phyloP scores from a whole-genome alignment of 2,797 vertebrate species.

The Threskiornis aethiopicus region DNA sequence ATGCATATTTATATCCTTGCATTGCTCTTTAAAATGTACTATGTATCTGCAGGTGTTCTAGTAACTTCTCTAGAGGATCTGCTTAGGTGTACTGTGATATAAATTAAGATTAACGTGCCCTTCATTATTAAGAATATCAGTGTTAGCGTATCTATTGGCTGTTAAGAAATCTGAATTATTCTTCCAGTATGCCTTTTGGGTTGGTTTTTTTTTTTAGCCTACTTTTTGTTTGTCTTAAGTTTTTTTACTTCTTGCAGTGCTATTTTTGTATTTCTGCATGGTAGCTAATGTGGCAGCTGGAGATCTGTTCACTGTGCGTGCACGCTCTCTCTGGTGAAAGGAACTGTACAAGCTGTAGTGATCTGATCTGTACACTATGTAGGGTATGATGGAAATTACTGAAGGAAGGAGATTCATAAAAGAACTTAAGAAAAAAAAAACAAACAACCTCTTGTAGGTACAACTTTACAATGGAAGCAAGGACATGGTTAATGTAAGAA shows the following conservation, averaged over 20 bases:
- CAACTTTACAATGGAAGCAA: not conserved
- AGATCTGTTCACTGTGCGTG: not conserved
- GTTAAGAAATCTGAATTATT: not conserved
- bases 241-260: not conserved
- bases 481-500: not conserved
- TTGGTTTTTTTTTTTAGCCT: not conserved
- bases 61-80: not conserved
- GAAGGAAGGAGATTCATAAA: not conserved
- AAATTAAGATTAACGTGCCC: not conserved
- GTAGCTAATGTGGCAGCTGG: not conserved
- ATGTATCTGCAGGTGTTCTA: not conserved
- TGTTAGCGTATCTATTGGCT: not conserved
- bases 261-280: not conserved
- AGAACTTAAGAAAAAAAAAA: not conserved
- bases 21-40: not conserved
- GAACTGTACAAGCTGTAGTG: not conserved
- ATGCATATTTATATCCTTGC: not conserved
- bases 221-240: not conserved
- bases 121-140: not conserved
- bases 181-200: not conserved
- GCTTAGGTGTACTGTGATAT: not conserved
- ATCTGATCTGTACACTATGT: not conserved
- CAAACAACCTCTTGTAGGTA: no score
- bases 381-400: not conserved
- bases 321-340: not conserved